phyloP scores from a whole-genome alignment of 2,113 vertebrate species.

The Paramisgurnus dabryanus region DNA sequence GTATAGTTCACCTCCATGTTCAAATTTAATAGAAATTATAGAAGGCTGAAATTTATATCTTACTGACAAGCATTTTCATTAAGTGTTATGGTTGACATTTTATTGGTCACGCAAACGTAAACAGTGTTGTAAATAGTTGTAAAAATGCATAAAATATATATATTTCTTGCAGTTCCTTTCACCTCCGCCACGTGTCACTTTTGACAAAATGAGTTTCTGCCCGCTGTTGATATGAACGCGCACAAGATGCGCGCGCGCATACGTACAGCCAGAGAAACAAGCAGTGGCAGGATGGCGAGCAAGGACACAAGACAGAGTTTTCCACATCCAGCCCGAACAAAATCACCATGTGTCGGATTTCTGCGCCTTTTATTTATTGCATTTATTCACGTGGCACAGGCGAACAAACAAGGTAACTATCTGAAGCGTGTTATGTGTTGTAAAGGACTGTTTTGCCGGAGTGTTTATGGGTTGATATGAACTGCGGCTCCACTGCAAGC shows the following conservation, averaged over 20 bases:
- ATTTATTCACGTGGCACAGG: conserved; percentile 74
- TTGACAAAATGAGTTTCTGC: neutral
- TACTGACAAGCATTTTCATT: too few relatives aligned
- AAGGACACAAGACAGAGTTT: conserved; percentile 55
- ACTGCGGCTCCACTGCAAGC: conserved; percentile 36
- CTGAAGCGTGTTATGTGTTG: neutral
- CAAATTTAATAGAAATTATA: too few relatives aligned
- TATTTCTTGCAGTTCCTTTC: neutral
- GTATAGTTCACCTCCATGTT: too few relatives aligned
- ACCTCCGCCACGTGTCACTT: conserved; percentile 37
- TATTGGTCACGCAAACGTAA: too few relatives aligned
- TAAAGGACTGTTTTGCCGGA: neutral
- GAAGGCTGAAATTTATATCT: too few relatives aligned
- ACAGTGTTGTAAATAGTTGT: too few relatives aligned
- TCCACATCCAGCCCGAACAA: conserved; percentile 56
- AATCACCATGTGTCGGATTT: conserved; percentile 65
- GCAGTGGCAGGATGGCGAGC: conserved; percentile 71
- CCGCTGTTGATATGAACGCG: conserved; percentile 55
- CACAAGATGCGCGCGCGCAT: conserved; percentile 31
- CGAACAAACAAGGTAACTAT: conserved; percentile 76
- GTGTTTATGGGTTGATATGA: neutral
- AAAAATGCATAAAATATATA: too few relatives aligned
- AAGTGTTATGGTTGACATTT: too few relatives aligned
- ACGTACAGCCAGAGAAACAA: conserved; percentile 34
- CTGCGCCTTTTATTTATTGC: conserved; percentile 80